Evolutionary conservation across 2,888 invertebrate genomes (phyloP).

Genomic region (Lasioglossum marginatum): DNA sequence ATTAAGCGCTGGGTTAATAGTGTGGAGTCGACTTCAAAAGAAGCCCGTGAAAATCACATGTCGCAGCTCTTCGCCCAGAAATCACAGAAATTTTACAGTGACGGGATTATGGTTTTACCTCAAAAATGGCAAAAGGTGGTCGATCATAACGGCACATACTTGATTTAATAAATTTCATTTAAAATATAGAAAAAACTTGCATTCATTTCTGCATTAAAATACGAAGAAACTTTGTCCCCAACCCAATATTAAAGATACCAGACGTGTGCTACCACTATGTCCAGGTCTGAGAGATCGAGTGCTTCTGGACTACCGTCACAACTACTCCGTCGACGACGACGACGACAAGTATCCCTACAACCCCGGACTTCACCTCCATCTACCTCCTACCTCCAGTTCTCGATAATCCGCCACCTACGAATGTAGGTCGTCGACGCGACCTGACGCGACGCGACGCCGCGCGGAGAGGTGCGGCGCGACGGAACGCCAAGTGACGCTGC

Average conservation of each 20-base stretch:
- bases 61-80: no score
- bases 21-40: no score
- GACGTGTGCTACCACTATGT: background rate
- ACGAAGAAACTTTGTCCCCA: no score
- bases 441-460: slow-evolving; percentile 13
- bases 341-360: background rate
- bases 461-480: slow-evolving; percentile 9
- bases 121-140: no score
- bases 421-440: slow-evolving; percentile 56
- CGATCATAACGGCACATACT: no score
- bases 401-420: slow-evolving; percentile 52
- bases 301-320: background rate
- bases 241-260: background rate
- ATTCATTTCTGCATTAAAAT: no score
- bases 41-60: no score
- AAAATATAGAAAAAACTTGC: no score
- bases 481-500: background rate
- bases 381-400: slow-evolving; percentile 14
- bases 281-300: background rate
- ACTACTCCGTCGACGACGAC: background rate
- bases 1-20: background rate
- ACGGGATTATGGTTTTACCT: no score
- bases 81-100: no score
- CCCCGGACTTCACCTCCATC: background rate
- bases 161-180: no score